phyloP scores from a whole-genome alignment of 2,888 invertebrate species.

The Amphimallon solstitiale region DNA sequence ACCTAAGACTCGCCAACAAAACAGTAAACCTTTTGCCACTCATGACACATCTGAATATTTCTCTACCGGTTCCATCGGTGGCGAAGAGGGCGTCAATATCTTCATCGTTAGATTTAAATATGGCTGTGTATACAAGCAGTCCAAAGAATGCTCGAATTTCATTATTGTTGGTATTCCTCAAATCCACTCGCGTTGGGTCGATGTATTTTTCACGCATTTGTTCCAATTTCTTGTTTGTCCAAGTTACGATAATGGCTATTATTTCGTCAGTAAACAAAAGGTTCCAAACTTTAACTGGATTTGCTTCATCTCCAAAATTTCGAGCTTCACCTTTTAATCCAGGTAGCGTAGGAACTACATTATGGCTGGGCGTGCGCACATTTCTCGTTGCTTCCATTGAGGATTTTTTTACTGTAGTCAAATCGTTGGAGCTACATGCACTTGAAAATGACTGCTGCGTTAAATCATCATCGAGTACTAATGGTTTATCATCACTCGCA shows the following conservation, averaged over 20 bases:
- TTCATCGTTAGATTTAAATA: not conserved
- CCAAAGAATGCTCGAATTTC: not conserved
- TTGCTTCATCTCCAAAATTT: not conserved
- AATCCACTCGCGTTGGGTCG: too few species aligned
- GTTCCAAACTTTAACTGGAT: not conserved
- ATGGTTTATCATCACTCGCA: too few species aligned
- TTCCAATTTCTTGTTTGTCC: too few species aligned
- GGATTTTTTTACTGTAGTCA: not conserved
- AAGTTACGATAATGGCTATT: too few species aligned
- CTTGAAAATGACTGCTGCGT: too few species aligned
- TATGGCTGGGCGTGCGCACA: not conserved
- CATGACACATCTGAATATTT: not conserved
- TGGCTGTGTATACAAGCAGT: slow-evolving; percentile 2
- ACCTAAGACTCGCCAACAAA: slow-evolving; percentile 42
- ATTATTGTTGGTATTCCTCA: not conserved
- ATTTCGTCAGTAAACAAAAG: not conserved
- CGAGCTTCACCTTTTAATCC: not conserved
- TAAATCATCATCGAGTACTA: too few species aligned
- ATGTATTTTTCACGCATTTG: too few species aligned
- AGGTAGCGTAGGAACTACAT: not conserved
- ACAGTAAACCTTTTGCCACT: not conserved
- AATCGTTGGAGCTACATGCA: too few species aligned
- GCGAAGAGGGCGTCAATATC: not conserved
- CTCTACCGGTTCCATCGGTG: not conserved
- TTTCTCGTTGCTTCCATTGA: not conserved